Base-by-base conservation (phyloP, 2,797 vertebrate species). In the Etheostoma nigrum region DNA sequence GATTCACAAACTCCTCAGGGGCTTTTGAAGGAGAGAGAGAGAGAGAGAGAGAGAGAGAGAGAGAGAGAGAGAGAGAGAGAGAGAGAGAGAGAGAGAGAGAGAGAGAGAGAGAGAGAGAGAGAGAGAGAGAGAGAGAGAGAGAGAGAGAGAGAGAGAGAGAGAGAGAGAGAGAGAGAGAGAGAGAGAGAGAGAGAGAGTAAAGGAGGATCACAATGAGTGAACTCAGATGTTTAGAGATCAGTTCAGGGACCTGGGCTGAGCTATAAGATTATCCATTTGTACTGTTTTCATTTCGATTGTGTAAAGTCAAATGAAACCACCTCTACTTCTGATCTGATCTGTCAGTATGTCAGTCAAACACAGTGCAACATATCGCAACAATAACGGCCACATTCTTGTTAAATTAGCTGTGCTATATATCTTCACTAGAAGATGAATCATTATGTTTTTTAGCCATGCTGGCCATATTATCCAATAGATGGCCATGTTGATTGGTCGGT, bases 1-100 rank as follows among this genome's bases (percentile, higher is more conserved):
- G 47, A 67, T 84, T 78, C 61, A 54, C 64, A 40, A 53, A 66
- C 78, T 68, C 58, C 57, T 79, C 63, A 47, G 74, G 27, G 79
- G 52, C 48, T 76, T 70, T 72, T 33, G 27, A 4, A 4, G 27
- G 25, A n/a, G 47, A 79, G 18, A 15, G 60, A 54, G 61, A 44
- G 62, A n/a, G 27, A 27, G 27, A 27, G 27, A 27, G 27, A 27
- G 27, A 27, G 27, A 27, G 27, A 27, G 27, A 27, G 27, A 27
- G 27, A 27, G 27, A 27, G 27, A 27, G 27, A n/a, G 47, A 79
- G 18, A 15, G 60, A 54, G 61, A 44, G 66, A n/a, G 16, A 10
- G 36, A 40, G 36, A 10, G 27, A 4, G 4, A 4, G 4, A 4
- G 25, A n/a, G 47, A 79, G 18, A 15, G 60, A 54, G 61, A 44